These are phyloP conservation scores for Acanthococcus lagerstroemiae DNA, from an alignment of 2,888 invertebrate species.

Conservation along the genomic window DNA sequence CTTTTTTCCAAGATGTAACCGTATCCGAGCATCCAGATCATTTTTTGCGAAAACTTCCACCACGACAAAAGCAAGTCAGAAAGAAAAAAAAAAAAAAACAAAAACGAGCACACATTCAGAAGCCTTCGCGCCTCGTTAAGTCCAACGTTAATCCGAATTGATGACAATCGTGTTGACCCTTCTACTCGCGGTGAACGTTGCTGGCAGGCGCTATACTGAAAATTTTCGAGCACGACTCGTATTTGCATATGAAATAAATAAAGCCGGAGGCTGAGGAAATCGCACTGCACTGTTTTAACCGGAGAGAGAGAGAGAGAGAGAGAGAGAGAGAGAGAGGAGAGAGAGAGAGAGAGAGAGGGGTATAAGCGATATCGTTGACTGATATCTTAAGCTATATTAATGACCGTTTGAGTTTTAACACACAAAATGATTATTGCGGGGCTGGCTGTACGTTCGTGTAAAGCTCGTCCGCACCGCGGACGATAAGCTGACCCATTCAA, in stretches of 20 bases:
- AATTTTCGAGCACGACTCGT: not conserved
- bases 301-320: no score
- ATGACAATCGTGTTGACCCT: slow-evolving; percentile 24
- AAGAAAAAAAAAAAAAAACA: not conserved
- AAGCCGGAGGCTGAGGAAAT: slow-evolving; percentile 10
- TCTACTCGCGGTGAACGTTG: not conserved
- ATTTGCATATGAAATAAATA: slow-evolving; percentile 29
- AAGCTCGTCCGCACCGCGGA: slow-evolving; percentile 3
- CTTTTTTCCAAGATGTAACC: no score
- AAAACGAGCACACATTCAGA: not conserved
- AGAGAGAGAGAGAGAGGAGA: no score
- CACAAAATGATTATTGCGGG: slow-evolving; percentile 15
- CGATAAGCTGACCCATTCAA: slow-evolving; percentile 24
- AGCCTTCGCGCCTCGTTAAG: slow-evolving; percentile 5
- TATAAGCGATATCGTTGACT: slow-evolving; percentile 23
- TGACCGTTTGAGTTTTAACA: slow-evolving; percentile 22
- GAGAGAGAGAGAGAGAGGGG: no score
- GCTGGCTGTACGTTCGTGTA: no score
- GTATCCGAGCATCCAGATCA: no score
- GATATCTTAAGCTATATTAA: slow-evolving; percentile 29
- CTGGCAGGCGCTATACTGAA: no score
- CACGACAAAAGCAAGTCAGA: not conserved
- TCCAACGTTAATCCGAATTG: slow-evolving; percentile 25
- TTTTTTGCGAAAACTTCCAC: not conserved
- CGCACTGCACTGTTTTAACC: slow-evolving; percentile 21